Conservation (phyloP, 1,140 invertebrate species). For the Catajapyx aquilonaris region DNA sequence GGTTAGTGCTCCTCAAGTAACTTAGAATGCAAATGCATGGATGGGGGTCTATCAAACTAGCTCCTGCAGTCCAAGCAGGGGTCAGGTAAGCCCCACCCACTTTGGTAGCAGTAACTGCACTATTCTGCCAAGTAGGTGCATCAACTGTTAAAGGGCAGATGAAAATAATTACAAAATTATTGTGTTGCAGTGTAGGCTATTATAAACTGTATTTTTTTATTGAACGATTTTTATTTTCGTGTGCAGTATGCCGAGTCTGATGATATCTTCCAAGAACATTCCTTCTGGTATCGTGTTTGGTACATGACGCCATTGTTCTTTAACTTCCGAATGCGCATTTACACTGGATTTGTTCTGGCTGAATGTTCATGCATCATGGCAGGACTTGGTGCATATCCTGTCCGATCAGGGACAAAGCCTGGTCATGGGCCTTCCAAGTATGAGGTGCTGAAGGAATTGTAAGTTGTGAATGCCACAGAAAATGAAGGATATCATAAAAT, state of each 20-base stretch:
- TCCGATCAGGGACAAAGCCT: constrained; percentile 36
- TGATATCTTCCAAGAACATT: constrained; percentile 39
- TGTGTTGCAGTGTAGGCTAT: neutral
- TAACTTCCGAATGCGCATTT: constrained; percentile 71
- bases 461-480: no score
- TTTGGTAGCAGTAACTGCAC: no score
- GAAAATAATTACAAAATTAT: neutral
- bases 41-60: no score
- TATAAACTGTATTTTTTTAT: neutral
- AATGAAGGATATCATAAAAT: constrained; percentile 3
- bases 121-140: no score
- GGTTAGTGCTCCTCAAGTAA: no score
- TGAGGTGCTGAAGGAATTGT: constrained; percentile 20
- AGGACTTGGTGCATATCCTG: constrained; percentile 77
- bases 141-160: no score
- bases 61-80: no score
- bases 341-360: constrained; percentile 67
- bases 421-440: constrained; percentile 57
- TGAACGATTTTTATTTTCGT: constrained; percentile 9
- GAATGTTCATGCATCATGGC: constrained; percentile 81
- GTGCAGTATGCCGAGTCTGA: constrained; percentile 46
- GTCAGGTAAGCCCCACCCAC: no score
- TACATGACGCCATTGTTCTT: constrained; percentile 75
- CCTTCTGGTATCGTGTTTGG: constrained; percentile 50
- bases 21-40: no score